Evolutionary conservation across 1,140 invertebrate species (phyloP).

Genomic region (Samia ricini): DNA sequence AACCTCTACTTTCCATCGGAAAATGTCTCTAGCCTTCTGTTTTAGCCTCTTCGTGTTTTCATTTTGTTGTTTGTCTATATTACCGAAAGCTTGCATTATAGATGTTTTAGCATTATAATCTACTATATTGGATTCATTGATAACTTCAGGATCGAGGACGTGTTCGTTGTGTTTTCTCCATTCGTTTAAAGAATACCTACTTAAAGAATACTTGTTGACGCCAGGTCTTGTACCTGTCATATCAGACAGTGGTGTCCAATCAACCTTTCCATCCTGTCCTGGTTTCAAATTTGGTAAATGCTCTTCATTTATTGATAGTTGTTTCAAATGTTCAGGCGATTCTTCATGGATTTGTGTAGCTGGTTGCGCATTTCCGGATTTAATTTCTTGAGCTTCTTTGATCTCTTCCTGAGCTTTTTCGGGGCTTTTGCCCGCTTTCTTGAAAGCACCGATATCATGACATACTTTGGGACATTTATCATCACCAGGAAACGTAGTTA

Average conservation of each 20-base stretch:
- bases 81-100: slow-evolving; percentile 79
- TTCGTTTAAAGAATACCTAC: slow-evolving; percentile 82
- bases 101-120: slow-evolving; percentile 79
- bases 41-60: slow-evolving; percentile 81
- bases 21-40: slow-evolving; percentile 80
- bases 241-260: slow-evolving; percentile 82
- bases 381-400: slow-evolving; percentile 36
- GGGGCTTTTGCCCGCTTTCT: slow-evolving; percentile 47
- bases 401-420: slow-evolving; percentile 46
- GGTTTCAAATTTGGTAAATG: slow-evolving; percentile 78
- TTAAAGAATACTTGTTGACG: slow-evolving; percentile 86
- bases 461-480: slow-evolving; percentile 60
- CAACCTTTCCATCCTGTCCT: slow-evolving; percentile 83
- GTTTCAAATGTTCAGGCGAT: slow-evolving; percentile 12
- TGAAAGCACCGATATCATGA: slow-evolving; percentile 58
- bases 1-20: slow-evolving; percentile 84
- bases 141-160: slow-evolving; percentile 74
- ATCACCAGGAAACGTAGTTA: slow-evolving; percentile 54
- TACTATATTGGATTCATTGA: slow-evolving; percentile 72
- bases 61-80: slow-evolving; percentile 81
- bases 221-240: slow-evolving; percentile 84
- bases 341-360: slow-evolving; percentile 18
- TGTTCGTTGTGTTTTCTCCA: slow-evolving; percentile 83
- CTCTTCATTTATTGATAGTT: slow-evolving; percentile 51
- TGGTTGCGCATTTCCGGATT: slow-evolving; percentile 9